These are phyloP conservation scores for Eupithecia subfuscata DNA, from an alignment of 2,888 invertebrate genomes.

Conservation along the genomic window DNA sequence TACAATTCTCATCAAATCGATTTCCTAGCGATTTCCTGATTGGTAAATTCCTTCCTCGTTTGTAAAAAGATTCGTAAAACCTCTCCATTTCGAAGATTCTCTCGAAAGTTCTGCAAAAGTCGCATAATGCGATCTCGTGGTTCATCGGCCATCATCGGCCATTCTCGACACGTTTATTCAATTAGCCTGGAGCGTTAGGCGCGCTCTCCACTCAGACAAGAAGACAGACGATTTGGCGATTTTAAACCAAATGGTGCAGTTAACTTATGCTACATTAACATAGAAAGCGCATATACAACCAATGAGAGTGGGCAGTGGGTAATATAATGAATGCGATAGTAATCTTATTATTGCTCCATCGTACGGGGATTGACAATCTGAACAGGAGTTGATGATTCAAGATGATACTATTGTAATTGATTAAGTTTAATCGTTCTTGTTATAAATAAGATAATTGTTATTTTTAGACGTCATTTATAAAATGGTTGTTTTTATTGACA, in stretches of 20 bases:
- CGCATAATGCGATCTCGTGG: conserved; percentile 29
- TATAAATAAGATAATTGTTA: no score
- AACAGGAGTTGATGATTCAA: no score
- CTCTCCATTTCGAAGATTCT: conserved; percentile 4
- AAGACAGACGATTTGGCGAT: neutral
- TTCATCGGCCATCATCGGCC: conserved; percentile 41
- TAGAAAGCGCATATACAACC: neutral
- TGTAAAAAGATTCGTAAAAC: neutral
- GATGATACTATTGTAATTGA: no score
- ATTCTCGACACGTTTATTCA: conserved; percentile 51
- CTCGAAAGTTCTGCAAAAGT: conserved; percentile 17
- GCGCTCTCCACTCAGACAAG: conserved; percentile 5
- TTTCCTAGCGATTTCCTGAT: neutral
- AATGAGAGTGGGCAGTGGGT: neutral
- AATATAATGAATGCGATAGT: no score
- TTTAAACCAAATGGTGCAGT: neutral
- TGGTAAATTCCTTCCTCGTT: neutral
- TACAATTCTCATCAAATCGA: neutral
- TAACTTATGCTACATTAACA: neutral
- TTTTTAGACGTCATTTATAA: no score
- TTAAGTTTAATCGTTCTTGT: no score
- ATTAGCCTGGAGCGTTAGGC: conserved; percentile 40
- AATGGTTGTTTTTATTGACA: no score
- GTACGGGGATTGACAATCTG: neutral
- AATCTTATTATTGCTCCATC: neutral